Percentiles rank a stretch among this genome's conserved stretches.
Conservation (phyloP, 2,113 vertebrate species). For the Sinocyclocheilus anshuiensis region DNA sequence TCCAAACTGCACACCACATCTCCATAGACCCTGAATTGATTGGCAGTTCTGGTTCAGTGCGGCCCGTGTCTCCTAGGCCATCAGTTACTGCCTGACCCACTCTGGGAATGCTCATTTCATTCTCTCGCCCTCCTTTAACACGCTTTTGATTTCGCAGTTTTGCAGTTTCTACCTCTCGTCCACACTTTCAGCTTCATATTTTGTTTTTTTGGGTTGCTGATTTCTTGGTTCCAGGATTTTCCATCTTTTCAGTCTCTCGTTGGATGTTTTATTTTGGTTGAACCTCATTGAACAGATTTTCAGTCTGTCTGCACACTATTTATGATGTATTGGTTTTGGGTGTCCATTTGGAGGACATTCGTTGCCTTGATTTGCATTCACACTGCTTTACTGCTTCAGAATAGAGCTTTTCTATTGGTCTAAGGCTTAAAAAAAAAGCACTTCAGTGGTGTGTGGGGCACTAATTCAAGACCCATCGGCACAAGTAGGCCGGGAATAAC, state of each 20-base stretch:
- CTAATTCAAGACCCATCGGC: conserved; percentile 46
- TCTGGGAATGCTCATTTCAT: conserved; percentile 39
- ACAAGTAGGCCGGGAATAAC: conserved; percentile 58
- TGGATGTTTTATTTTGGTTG: conserved; percentile 43
- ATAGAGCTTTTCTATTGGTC: conserved; percentile 58
- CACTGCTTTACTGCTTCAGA: conserved; percentile 66
- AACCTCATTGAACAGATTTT: conserved; percentile 45
- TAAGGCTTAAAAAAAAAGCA: conserved; percentile 46
- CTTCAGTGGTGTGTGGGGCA: conserved; percentile 57
- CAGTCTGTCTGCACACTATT: conserved; percentile 38
- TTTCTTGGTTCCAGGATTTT: conserved; percentile 68
- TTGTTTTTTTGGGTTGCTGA: conserved; percentile 18
- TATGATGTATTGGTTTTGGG: conserved; percentile 42
- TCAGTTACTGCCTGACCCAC: conserved; percentile 2
- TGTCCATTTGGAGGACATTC: conserved; percentile 2
- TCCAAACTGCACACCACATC: neutral
- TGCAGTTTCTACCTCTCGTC: neutral
- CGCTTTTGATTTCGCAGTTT: conserved; percentile 27
- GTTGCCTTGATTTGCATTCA: conserved; percentile 60
- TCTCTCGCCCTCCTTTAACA: conserved; percentile 27
- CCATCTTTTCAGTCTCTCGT: conserved; percentile 57
- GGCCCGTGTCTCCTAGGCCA: neutral
- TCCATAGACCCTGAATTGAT: neutral
- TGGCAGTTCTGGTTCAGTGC: conserved; percentile 24
- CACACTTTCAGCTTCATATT: conserved; percentile 30